Percentiles rank a stretch among this genome's conserved stretches.
phyloP scores from a whole-genome alignment of 2,113 vertebrate genomes.

The Vulpes ferrilata region DNA sequence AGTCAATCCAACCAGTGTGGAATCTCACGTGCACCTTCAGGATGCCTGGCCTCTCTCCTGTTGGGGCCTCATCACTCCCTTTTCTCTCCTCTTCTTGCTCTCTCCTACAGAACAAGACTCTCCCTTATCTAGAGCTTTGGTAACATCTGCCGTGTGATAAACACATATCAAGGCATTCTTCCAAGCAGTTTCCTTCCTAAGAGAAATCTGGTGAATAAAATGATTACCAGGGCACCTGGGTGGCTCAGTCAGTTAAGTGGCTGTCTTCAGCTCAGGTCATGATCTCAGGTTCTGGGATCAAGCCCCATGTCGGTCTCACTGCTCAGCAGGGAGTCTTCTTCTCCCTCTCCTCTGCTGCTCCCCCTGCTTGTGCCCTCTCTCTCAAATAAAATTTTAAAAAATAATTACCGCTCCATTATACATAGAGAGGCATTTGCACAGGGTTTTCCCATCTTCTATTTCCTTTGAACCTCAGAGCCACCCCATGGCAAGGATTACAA shows the following conservation, averaged over 20 bases:
- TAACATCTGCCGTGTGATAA: neutral
- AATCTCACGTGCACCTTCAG: neutral
- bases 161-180: neutral
- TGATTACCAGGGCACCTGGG: neutral
- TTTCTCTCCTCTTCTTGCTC: neutral
- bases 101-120: neutral
- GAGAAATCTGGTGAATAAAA: neutral
- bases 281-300: no score
- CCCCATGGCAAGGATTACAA: conserved; percentile 4
- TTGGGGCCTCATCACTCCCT: neutral
- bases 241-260: no score
- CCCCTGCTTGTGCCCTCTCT: no score
- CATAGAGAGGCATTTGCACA: neutral
- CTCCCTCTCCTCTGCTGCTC: no score
- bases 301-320: no score
- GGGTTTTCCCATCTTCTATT: neutral
- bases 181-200: neutral
- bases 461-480: conserved; percentile 47
- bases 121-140: neutral
- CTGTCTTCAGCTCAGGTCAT: no score
- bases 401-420: neutral
- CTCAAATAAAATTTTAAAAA: neutral
- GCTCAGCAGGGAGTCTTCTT: no score
- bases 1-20: neutral
- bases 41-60: neutral